A percentile compares a stretch with the other conserved stretches of the same genome.
Evolutionary conservation across 2,888 invertebrate species (phyloP).

Genomic region (Leucozona laternaria): DNA sequence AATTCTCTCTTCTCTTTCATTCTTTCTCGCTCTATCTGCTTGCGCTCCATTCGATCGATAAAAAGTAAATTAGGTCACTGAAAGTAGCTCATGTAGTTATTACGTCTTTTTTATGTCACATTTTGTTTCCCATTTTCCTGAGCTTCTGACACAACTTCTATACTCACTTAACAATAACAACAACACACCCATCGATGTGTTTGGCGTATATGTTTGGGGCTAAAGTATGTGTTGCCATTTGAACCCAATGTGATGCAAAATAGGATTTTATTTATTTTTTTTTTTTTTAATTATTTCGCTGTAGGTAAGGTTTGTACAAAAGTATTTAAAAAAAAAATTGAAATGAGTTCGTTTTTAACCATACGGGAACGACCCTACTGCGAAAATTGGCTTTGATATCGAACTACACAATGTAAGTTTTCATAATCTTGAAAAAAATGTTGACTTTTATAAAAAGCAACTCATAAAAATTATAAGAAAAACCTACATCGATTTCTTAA

Average conservation of each 20-base stretch:
- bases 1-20: not conserved
- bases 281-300: too few species aligned
- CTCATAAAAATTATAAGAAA: too few species aligned
- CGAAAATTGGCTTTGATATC: too few species aligned
- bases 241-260: not conserved
- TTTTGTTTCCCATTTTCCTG: constrained; percentile 37
- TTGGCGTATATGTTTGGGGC: not conserved
- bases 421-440: too few species aligned
- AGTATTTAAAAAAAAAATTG: too few species aligned
- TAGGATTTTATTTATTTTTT: not conserved
- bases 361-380: too few species aligned
- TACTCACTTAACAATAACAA: constrained; percentile 12
- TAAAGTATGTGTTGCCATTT: not conserved
- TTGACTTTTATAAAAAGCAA: too few species aligned
- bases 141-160: constrained; percentile 7
- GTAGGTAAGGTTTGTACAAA: too few species aligned
- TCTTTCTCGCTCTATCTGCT: constrained; percentile 8
- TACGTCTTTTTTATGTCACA: constrained; percentile 66
- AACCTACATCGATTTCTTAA: too few species aligned
- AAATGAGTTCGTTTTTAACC: too few species aligned
- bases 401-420: too few species aligned
- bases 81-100: constrained; percentile 75
- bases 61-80: constrained; percentile 74
- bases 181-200: constrained; percentile 40
- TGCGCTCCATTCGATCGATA: constrained; percentile 61